Percentiles rank a stretch among this genome's conserved stretches.
phyloP scores from a whole-genome alignment of 2,888 invertebrate species.

The Xestia sexstrigata region DNA sequence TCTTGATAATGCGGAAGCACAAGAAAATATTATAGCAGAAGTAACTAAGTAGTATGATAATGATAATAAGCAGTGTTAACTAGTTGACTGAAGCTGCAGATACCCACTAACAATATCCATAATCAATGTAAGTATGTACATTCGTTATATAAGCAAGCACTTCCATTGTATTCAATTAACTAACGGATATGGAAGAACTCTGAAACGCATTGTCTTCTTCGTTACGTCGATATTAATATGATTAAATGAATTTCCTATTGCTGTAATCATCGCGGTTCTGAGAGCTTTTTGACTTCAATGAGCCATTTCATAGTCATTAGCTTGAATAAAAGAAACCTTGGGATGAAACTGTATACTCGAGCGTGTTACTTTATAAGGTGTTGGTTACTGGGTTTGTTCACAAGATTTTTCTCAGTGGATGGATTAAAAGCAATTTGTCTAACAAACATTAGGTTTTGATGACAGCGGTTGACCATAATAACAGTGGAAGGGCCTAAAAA shows the following conservation, averaged over 20 bases:
- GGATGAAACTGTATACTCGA: constrained; percentile 23
- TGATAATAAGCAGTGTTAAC: constrained; percentile 35
- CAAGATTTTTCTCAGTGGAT: background rate
- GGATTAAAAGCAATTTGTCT: background rate
- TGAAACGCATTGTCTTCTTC: constrained; percentile 68
- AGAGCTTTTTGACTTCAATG: constrained; percentile 66
- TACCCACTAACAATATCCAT: constrained; percentile 52
- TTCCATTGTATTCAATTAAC: constrained; percentile 78
- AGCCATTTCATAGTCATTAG: constrained; percentile 56
- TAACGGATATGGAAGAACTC: constrained; percentile 72
- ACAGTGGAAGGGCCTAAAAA: background rate
- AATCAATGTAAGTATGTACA: constrained; percentile 70
- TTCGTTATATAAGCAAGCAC: constrained; percentile 66
- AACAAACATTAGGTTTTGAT: background rate
- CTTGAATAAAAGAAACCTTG: constrained; percentile 52
- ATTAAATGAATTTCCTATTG: constrained; percentile 72
- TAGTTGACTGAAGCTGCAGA: constrained; percentile 43
- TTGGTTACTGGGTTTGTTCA: background rate
- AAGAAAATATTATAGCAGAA: constrained; percentile 47
- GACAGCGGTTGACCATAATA: background rate
- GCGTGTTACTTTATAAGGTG: constrained; percentile 16
- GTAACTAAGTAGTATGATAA: constrained; percentile 34
- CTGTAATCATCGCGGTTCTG: constrained; percentile 60
- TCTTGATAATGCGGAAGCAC: constrained; percentile 19
- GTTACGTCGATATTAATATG: constrained; percentile 66